A percentile compares a stretch with the other conserved stretches of the same genome.
Conservation (phyloP, 1,140 invertebrate genomes). For the Ditylenchus dipsaci region DNA sequence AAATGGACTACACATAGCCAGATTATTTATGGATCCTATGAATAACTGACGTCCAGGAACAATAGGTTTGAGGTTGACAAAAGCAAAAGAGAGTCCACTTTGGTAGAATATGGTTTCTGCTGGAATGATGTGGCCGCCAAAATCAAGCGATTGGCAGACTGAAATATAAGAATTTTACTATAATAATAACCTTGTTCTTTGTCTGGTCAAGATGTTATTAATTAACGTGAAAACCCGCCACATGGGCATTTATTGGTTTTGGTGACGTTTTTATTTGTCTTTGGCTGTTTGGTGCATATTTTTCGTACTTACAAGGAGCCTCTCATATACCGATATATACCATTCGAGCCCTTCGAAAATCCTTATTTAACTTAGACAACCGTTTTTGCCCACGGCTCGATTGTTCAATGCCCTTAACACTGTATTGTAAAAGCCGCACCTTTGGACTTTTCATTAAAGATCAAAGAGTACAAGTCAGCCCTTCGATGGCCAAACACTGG, state of each 20-base stretch:
- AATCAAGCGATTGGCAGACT: conserved; percentile 48
- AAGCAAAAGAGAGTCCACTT: conserved; percentile 63
- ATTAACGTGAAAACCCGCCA: background rate
- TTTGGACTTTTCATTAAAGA: conserved; percentile 38
- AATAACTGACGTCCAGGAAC: conserved; percentile 72
- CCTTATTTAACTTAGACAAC: no score
- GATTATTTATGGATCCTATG: conserved; percentile 4
- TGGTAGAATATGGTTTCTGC: conserved; percentile 65
- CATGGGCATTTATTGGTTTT: no score
- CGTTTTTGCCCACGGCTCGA: no score
- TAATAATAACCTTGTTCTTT: conserved; percentile 6
- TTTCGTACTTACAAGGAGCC: no score
- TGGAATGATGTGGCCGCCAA: conserved; percentile 65
- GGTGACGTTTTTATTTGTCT: no score
- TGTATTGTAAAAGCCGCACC: background rate
- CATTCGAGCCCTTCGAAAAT: no score
- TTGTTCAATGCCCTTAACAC: no score
- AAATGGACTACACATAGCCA: conserved; percentile 7
- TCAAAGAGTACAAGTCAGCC: conserved; percentile 64
- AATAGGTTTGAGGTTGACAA: conserved; percentile 75
- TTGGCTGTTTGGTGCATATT: no score
- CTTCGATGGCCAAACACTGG: conserved; percentile 78
- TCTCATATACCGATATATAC: no score
- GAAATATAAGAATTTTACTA: conserved; percentile 9
- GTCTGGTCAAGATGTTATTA: conserved; percentile 1